Evolutionary conservation across 2,113 vertebrate species (phyloP), one percentile per base, ranked within the genome.

Genomic region (Ahaetulla prasina): DNA sequence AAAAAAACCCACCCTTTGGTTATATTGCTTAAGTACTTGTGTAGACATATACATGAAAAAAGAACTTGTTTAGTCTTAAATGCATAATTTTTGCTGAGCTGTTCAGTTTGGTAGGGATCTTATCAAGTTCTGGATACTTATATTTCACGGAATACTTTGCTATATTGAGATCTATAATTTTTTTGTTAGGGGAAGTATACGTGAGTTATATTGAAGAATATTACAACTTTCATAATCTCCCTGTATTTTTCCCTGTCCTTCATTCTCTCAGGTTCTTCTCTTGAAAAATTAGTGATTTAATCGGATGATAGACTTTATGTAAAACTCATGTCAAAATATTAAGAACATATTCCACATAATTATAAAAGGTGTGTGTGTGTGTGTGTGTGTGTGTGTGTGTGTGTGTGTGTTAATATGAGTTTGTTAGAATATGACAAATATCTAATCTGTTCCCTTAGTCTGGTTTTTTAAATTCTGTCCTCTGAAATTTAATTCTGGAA

Each of bases 41-140:
- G 92, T 1, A 35, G 0, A 9, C 8, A 80, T 43, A 80, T 88
- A 90, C 30, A 55, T 80, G 74, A 90, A 12, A 68, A 60, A 89
- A 90, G 92, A 45, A 89, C 90, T 80, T 20, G 45, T 0, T 55
- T 30, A 74, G 0, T 54, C 54, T 90, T 63, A 89, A 85, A 85
- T 0, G 2, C 0, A 8, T 12, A 47, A 50, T 4, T 50, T n/a
- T 9, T 57, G 14, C n/a, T 10, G 18, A 57, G 4, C 22, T 2
- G 7, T 39, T 12, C 3, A 47, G 45, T 45, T 8, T 4, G 14
- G 60, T 11, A 53, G 9, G 9, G 45, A 30, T 45, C 14, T 50
- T 43, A 27, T 80, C 35, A 7, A 11, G 18, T 68, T 11, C 9
- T 23, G 50, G 63, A 20, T 20, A 47, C 18, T 10, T 18, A 20